Evolutionary conservation across 1,140 invertebrate species (phyloP), one percentile per base, ranked within the genome.

Genomic region (Drosophila busckii): DNA sequence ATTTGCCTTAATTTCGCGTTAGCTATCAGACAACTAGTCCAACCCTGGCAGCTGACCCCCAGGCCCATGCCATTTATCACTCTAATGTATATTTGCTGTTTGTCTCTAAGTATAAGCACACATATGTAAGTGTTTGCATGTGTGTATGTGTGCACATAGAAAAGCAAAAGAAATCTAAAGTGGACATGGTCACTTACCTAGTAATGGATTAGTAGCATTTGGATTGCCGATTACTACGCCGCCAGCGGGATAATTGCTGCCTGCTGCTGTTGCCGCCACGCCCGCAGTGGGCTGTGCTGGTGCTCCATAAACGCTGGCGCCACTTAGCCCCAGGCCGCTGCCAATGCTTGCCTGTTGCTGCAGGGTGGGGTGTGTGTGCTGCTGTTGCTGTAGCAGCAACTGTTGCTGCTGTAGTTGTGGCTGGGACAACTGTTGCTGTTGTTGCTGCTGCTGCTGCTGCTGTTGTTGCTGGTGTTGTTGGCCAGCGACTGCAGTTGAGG

Each of bases 191-290:
- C 31, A 82, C 82, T 85, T 40, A 85, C 82, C 82, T 49, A 85
- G 70, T 63, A 85, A 82, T 63, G 82, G 82, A 84, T 84, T 84
- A 49, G 73, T 70, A 42, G 82, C 73, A 76, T 84, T 84, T 16
- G 82, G 82, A 71, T 85, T 85, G 45, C 82, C 82, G 59, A 85
- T 85, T 50, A 85, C 82, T 4, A 85, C 82, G 20, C 82, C 82
- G 22, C 82, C 82, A 19, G 65, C 59, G 8, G 82, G 80, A 28
- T 80, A 84, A 76, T 59, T 82, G 32, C 56, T 42, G 55, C 55
- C 69, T n/a, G 41, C 50, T 0, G 34, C 34, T 8, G 53, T 38
- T 6, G 52, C 32, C 10, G 54, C 23, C 45, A 65, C 55, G 25
- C 52, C 69, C 0, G 52, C 75, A 4, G 56, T 80, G 37, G 75